Conservation (phyloP, 2,113 vertebrate species). For the Rhagologus leucostigma region DNA sequence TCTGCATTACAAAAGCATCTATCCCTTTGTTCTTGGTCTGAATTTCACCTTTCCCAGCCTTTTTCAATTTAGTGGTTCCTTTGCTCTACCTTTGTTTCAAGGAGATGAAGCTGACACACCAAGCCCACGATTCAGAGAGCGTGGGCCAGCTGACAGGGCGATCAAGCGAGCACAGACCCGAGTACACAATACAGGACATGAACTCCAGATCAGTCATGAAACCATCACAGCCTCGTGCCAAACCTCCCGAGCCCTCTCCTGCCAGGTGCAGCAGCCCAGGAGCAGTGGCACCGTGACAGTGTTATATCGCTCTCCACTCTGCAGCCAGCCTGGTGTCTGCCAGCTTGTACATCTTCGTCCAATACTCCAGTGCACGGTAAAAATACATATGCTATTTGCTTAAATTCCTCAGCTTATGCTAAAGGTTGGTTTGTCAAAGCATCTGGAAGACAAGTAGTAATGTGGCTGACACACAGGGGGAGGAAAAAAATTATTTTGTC, state of each 20-base stretch:
- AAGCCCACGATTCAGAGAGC: neutral
- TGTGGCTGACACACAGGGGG: neutral
- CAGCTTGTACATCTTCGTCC: neutral
- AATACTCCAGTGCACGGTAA: neutral
- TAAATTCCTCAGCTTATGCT: neutral
- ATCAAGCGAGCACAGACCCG: accelerated
- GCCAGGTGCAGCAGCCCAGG: neutral
- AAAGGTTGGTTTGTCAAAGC: neutral
- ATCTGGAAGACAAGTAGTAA: neutral
- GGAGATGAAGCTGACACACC: neutral
- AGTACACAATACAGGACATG: accelerated
- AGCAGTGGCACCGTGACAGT: neutral
- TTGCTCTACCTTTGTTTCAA: neutral
- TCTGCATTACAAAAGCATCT: neutral
- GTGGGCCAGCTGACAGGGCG: accelerated
- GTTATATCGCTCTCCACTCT: neutral
- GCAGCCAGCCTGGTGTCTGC: neutral
- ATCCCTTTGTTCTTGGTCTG: neutral
- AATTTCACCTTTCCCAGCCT: neutral
- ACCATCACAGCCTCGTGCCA: neutral
- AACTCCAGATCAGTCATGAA: neutral
- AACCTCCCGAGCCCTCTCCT: neutral
- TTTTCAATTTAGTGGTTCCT: neutral
- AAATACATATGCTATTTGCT: neutral
- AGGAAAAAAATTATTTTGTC: neutral